phyloP scores from a whole-genome alignment of 1,140 invertebrate species.

The Aradophagus sp. region DNA sequence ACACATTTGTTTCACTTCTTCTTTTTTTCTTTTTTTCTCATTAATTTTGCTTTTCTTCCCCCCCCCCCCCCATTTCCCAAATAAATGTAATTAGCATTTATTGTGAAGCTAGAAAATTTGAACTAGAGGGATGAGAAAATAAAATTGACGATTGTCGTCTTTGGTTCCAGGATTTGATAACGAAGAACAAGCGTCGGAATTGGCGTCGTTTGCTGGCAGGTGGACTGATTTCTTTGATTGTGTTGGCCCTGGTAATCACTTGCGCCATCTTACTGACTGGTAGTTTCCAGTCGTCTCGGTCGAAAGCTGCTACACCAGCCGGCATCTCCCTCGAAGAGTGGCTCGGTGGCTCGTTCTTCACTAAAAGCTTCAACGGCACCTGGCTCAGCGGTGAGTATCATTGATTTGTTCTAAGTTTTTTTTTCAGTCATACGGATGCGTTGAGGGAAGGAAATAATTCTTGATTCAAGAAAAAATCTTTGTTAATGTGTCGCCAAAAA shows the following conservation, averaged over 20 bases:
- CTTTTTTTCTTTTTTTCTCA: too few relatives aligned
- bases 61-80: too few relatives aligned
- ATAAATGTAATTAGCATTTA: too few relatives aligned
- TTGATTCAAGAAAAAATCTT: too few relatives aligned
- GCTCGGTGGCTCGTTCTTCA: conserved; percentile 68
- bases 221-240: conserved; percentile 63
- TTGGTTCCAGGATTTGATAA: conserved; percentile 72
- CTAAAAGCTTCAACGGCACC: conserved; percentile 73
- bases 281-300: conserved; percentile 54
- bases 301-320: conserved; percentile 49
- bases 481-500: too few relatives aligned
- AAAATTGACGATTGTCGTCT: too few relatives aligned
- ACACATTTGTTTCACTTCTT: too few relatives aligned
- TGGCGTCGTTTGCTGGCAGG: conserved; percentile 67
- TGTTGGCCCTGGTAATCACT: conserved; percentile 66
- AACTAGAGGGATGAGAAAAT: too few relatives aligned
- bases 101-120: too few relatives aligned
- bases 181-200: conserved; percentile 70
- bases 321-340: conserved; percentile 70
- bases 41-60: too few relatives aligned
- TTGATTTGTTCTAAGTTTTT: conserved; percentile 37
- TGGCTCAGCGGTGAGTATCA: conserved; percentile 71
- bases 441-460: too few relatives aligned
- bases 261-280: conserved; percentile 67
- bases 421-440: too few relatives aligned